Conservation (phyloP, 1,140 invertebrate genomes). For the Leptestheria dahalacensis region DNA sequence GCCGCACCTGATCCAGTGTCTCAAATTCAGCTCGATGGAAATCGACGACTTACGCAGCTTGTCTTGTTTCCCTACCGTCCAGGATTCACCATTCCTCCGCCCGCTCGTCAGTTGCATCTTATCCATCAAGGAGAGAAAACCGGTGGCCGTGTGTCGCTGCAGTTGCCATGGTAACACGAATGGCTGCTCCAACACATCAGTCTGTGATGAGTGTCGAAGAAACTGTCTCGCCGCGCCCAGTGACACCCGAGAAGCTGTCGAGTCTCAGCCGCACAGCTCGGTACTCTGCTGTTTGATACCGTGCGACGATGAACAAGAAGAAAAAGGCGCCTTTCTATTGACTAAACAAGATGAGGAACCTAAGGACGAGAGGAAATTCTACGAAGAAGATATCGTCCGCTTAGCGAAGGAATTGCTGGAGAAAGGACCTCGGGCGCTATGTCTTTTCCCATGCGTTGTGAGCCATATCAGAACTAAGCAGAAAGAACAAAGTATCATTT, state of each 20-base stretch:
- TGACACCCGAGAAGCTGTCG: not conserved
- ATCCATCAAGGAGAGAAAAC: conserved; percentile 17
- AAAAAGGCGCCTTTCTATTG: not conserved
- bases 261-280: not conserved
- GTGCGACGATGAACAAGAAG: not conserved
- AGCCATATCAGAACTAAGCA: conserved; percentile 14
- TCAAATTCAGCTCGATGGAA: conserved; percentile 22
- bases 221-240: not conserved
- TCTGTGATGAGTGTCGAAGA: not conserved
- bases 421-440: conserved; percentile 19
- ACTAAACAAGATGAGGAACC: not conserved
- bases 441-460: conserved; percentile 20
- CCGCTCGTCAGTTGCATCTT: conserved; percentile 18
- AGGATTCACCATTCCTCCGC: conserved; percentile 17
- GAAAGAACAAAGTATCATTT: no score
- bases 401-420: conserved; percentile 21
- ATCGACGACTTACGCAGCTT: conserved; percentile 20
- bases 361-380: not conserved
- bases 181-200: not conserved
- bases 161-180: conserved; percentile 8
- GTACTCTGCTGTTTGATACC: not conserved
- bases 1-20: conserved; percentile 23
- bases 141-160: not conserved
- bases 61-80: conserved; percentile 18
- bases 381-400: not conserved